Percentiles rank a stretch among this genome's conserved stretches.
Conservation (phyloP, 2,888 invertebrate genomes). For the Gerosis bhagava region DNA sequence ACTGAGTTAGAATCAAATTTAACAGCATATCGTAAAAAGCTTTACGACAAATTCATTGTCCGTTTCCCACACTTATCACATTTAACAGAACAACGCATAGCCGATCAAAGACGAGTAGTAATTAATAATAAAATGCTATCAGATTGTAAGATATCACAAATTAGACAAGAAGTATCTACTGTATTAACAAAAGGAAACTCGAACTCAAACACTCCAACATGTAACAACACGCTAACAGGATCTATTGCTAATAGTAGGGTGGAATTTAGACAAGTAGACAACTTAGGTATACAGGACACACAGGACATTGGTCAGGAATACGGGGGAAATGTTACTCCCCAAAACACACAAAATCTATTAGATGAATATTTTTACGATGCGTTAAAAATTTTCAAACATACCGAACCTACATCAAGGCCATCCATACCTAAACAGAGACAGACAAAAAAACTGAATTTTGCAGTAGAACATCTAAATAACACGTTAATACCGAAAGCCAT, state of each 20-base stretch:
- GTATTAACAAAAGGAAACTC: no score
- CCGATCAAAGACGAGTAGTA: constrained; percentile 25
- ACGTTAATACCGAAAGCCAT: constrained; percentile 9
- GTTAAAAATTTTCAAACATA: neutral
- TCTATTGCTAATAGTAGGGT: no score
- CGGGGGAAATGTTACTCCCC: no score
- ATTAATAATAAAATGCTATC: constrained; percentile 23
- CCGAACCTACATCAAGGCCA: constrained; percentile 4
- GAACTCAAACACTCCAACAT: no score
- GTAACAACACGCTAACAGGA: no score
- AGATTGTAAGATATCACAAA: neutral
- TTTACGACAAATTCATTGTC: constrained; percentile 12
- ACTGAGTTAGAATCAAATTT: constrained; percentile 18
- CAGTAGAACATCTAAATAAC: constrained; percentile 10
- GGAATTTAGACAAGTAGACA: no score
- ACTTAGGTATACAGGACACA: no score
- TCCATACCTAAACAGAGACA: constrained; percentile 21
- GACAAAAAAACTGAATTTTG: constrained; percentile 1
- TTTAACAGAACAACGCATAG: constrained; percentile 24
- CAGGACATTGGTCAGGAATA: neutral
- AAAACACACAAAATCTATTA: neutral
- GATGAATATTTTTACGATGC: constrained; percentile 1
- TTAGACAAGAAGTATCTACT: neutral
- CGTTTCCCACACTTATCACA: constrained; percentile 12
- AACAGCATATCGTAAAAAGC: constrained; percentile 16